These are phyloP conservation scores for Diarsia dahlii DNA, from an alignment of 2,888 invertebrate genomes.

Conservation along the genomic window DNA sequence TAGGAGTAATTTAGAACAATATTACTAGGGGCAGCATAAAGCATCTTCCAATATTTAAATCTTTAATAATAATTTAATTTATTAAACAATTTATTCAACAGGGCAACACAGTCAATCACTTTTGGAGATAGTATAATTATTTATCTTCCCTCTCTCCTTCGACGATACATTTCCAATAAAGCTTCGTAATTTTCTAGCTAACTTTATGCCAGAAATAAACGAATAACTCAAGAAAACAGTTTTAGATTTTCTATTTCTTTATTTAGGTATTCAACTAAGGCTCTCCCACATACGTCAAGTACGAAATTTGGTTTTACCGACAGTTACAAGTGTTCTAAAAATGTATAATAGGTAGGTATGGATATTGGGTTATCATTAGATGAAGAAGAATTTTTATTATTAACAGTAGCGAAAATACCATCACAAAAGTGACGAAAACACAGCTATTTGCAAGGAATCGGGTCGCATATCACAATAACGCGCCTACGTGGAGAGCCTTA, in stretches of 20 bases:
- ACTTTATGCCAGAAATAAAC: constrained; percentile 1
- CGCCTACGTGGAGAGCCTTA: no score
- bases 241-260: constrained; percentile 10
- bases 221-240: background rate
- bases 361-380: no score
- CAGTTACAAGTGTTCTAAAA: no score
- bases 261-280: background rate
- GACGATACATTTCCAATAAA: background rate
- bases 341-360: no score
- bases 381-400: no score
- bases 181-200: background rate
- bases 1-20: constrained; percentile 15
- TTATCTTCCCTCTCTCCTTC: background rate
- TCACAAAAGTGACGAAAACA: no score
- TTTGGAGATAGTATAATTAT: background rate
- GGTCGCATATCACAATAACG: no score
- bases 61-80: background rate
- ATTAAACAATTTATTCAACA: background rate
- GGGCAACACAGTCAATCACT: background rate
- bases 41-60: background rate
- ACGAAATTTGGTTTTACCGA: no score
- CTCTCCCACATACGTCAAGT: no score
- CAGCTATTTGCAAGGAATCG: no score
- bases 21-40: background rate
- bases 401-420: no score